Percentiles rank a stretch among this genome's conserved stretches.
These are phyloP conservation scores for Cataglyphis livida DNA, from an alignment of 2,888 invertebrate genomes.

Conservation along the genomic window DNA sequence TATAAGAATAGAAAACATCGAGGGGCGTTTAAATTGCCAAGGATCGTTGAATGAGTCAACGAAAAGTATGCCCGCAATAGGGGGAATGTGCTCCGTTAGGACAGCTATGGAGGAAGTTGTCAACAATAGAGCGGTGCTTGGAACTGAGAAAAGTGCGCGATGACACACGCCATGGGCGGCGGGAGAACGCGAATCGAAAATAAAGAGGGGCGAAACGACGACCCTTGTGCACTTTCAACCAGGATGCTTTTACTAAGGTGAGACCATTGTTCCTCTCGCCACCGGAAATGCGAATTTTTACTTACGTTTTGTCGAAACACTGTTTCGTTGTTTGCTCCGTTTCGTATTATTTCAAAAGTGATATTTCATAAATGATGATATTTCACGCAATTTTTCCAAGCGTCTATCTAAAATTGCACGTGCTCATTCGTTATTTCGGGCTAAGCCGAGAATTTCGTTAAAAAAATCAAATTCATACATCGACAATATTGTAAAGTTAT, in stretches of 20 bases:
- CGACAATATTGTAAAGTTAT: neutral
- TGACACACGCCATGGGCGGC: conserved; percentile 61
- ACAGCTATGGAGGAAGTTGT: conserved; percentile 58
- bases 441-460: neutral
- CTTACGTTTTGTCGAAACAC: conserved; percentile 57
- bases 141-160: conserved; percentile 51
- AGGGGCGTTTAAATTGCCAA: neutral
- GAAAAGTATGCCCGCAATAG: conserved; percentile 7
- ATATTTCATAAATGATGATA: neutral
- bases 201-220: conserved; percentile 61
- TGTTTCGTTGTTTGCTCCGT: conserved; percentile 11
- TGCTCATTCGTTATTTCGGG: conserved; percentile 58
- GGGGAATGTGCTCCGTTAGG: conserved; percentile 30
- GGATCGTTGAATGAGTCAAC: conserved; percentile 32
- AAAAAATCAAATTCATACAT: neutral
- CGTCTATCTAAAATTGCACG: conserved; percentile 17
- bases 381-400: conserved; percentile 18
- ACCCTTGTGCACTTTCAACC: conserved; percentile 58
- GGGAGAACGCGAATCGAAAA: conserved; percentile 59
- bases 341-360: conserved; percentile 26
- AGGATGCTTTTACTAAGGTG: conserved; percentile 49
- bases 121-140: conserved; percentile 58
- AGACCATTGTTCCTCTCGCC: conserved; percentile 66
- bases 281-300: conserved; percentile 70
- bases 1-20: neutral